Evolutionary conservation across 2,888 invertebrate genomes (phyloP).

Genomic region (Hypselothyrea guttata): DNA sequence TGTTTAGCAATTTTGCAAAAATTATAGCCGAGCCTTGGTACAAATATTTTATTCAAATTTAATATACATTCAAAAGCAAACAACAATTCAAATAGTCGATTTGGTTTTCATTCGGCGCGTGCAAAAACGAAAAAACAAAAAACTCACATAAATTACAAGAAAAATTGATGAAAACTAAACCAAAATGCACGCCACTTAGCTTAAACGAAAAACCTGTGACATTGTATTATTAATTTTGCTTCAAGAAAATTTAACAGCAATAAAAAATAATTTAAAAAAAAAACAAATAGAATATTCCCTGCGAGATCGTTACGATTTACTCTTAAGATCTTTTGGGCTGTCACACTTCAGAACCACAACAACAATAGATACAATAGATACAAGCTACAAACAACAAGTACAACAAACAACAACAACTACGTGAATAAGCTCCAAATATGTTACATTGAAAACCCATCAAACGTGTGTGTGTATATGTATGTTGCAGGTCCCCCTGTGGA

Average conservation of each 20-base stretch:
- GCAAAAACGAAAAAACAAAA: constrained; percentile 40
- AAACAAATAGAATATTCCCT: background rate
- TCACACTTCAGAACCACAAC: constrained; percentile 19
- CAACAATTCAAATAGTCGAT: constrained; percentile 67
- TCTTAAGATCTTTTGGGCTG: constrained; percentile 22
- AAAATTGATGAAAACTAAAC: constrained; percentile 8
- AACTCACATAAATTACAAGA: constrained; percentile 24
- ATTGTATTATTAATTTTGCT: constrained; percentile 67
- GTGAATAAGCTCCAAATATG: constrained; percentile 36
- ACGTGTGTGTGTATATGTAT: constrained; percentile 80
- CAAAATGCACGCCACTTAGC: constrained; percentile 47
- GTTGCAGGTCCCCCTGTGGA: constrained; percentile 98
- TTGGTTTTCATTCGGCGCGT: constrained; percentile 83
- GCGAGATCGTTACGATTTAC: background rate
- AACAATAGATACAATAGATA: constrained; percentile 20
- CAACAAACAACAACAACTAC: constrained; percentile 33
- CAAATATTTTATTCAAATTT: constrained; percentile 7
- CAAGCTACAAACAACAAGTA: constrained; percentile 10
- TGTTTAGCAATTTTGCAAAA: constrained; percentile 21
- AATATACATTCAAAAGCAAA: constrained; percentile 3
- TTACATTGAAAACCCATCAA: constrained; percentile 61
- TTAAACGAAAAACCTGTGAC: constrained; percentile 1
- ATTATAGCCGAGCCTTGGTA: constrained; percentile 31
- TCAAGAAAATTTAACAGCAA: constrained; percentile 48
- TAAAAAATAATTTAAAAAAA: background rate